Percentiles rank a stretch among this genome's conserved stretches.
These are phyloP conservation scores for Astropecten irregularis DNA, from an alignment of 53 echinoderm and acorn worm genomes.

Conservation along the genomic window DNA sequence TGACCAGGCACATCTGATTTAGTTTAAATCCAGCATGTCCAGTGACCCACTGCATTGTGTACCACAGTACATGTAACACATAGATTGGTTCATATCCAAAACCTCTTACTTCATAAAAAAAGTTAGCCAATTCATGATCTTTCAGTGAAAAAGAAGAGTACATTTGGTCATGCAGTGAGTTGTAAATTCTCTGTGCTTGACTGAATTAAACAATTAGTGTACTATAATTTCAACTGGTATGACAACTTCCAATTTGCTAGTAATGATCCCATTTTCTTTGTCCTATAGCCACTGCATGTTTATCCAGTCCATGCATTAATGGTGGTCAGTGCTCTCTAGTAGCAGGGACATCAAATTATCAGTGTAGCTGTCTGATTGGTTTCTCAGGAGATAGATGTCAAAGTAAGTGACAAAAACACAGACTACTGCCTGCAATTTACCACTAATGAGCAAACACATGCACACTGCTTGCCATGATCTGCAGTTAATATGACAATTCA, in stretches of 20 bases:
- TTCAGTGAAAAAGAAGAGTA: neutral
- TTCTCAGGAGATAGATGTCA: conserved; percentile 26
- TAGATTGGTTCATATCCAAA: no score
- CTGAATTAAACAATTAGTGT: neutral
- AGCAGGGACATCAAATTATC: neutral
- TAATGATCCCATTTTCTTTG: no score
- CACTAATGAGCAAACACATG: neutral
- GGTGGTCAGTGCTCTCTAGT: conserved; percentile 24
- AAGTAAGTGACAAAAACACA: neutral
- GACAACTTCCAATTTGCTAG: no score
- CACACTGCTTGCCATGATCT: neutral
- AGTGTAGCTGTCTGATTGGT: conserved; percentile 5
- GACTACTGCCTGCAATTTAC: neutral
- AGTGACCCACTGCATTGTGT: no score
- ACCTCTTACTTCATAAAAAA: neutral
- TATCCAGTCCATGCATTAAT: conserved; percentile 34
- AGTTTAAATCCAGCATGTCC: no score
- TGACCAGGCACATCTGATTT: no score
- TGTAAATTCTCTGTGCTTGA: neutral
- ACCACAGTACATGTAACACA: no score
- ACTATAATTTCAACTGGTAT: neutral
- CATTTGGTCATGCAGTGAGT: neutral
- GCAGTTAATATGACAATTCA: neutral
- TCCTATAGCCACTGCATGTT: conserved; percentile 10
- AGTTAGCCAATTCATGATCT: neutral